phyloP scores from a whole-genome alignment of 2,797 vertebrate species.

The Euphonia xanthogaster region DNA sequence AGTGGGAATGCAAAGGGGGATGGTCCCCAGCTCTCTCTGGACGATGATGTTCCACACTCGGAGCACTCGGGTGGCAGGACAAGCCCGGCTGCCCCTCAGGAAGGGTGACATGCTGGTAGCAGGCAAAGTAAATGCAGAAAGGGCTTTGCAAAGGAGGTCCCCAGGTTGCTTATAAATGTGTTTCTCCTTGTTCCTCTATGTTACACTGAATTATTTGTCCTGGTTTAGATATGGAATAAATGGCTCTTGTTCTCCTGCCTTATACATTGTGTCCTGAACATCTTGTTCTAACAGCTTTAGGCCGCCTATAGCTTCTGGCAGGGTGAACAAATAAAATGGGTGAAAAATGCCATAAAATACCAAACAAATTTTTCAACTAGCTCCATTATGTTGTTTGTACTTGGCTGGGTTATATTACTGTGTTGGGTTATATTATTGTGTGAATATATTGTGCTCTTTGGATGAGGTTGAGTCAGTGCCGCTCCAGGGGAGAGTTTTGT shows the following conservation, averaged over 20 bases:
- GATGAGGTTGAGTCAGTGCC: not conserved
- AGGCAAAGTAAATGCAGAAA: not conserved
- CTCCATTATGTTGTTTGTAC: not conserved
- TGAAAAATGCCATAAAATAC: constrained; percentile 7
- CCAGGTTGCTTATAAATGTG: not conserved
- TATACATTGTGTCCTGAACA: not conserved
- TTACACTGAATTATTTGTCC: not conserved
- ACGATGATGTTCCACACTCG: fast-evolving
- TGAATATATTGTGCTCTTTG: not conserved
- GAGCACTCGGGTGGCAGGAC: fast-evolving
- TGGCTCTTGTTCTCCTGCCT: not conserved
- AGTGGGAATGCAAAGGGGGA: not conserved
- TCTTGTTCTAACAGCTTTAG: not conserved
- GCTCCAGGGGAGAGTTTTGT: not conserved
- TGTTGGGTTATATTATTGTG: not conserved
- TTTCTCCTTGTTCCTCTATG: not conserved
- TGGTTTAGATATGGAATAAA: not conserved
- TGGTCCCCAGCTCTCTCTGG: not conserved
- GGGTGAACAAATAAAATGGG: not conserved
- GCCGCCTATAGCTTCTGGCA: not conserved
- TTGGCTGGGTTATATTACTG: not conserved
- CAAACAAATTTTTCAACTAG: not conserved
- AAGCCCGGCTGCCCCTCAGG: not conserved
- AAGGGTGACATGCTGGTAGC: not conserved
- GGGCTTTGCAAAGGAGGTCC: not conserved